Conservation (phyloP, 2,113 vertebrate genomes). For the Pseudonaja textilis region DNA sequence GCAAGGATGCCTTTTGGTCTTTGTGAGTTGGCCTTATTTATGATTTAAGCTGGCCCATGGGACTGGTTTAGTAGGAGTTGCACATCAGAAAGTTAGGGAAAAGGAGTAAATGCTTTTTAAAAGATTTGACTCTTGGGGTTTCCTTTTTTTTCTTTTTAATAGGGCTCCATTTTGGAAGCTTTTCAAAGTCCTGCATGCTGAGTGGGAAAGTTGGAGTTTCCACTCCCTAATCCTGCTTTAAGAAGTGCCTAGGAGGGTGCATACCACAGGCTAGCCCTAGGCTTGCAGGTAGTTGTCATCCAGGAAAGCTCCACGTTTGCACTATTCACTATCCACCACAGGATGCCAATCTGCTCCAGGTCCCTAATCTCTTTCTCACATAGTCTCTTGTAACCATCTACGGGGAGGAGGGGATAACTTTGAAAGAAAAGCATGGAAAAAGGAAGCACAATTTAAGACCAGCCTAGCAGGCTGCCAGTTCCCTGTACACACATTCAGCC, state of each 20-base stretch:
- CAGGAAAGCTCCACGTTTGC: slow-evolving; percentile 54
- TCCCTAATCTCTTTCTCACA: slow-evolving; percentile 69
- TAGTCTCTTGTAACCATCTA: slow-evolving; percentile 60
- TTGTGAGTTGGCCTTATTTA: neutral
- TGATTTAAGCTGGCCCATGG: neutral
- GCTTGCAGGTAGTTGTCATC: slow-evolving; percentile 63
- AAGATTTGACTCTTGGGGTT: slow-evolving; percentile 17
- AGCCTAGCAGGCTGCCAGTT: slow-evolving; percentile 53
- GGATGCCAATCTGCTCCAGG: slow-evolving; percentile 62
- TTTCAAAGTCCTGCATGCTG: slow-evolving; percentile 39
- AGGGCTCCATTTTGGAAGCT: slow-evolving; percentile 30
- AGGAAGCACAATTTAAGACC: slow-evolving; percentile 62
- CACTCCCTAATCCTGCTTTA: slow-evolving; percentile 11
- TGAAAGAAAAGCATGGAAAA: slow-evolving; percentile 62
- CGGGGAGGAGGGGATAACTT: slow-evolving; percentile 49
- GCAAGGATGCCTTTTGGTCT: neutral
- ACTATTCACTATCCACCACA: slow-evolving; percentile 62
- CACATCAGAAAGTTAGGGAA: neutral
- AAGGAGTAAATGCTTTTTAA: neutral
- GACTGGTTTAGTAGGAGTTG: neutral
- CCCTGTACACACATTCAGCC: slow-evolving; percentile 51
- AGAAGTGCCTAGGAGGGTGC: slow-evolving; percentile 25
- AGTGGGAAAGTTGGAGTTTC: slow-evolving; percentile 26
- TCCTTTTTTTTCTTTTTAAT: slow-evolving; percentile 3
- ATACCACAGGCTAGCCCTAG: neutral